Conservation (phyloP, 2,113 vertebrate species). For the Pogona vitticeps region DNA sequence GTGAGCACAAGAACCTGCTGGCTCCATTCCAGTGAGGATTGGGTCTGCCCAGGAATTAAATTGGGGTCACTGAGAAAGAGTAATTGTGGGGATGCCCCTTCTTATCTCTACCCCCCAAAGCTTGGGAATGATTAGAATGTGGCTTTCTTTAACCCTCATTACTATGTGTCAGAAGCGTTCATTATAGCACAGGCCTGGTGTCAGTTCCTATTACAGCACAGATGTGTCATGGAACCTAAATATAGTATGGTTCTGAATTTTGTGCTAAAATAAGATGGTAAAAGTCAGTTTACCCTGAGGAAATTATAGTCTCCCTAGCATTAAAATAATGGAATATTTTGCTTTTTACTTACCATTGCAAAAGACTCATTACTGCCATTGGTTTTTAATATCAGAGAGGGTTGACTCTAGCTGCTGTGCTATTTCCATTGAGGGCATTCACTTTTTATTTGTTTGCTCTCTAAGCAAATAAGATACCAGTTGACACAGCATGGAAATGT, state of each 20-base stretch:
- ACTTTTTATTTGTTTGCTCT: background rate
- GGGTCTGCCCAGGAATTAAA: conserved; percentile 2
- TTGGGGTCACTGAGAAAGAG: conserved; percentile 8
- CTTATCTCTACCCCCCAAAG: background rate
- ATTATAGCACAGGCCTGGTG: background rate
- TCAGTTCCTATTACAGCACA: accelerated
- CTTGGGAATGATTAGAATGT: background rate
- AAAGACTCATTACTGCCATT: background rate
- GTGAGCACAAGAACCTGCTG: background rate
- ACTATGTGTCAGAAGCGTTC: conserved; percentile 13
- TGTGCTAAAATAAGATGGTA: background rate
- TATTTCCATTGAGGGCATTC: accelerated
- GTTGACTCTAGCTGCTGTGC: background rate
- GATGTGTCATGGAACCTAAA: background rate
- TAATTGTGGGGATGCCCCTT: background rate
- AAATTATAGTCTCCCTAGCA: background rate
- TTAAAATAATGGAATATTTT: conserved; percentile 9
- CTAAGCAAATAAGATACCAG: background rate
- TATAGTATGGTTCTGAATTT: background rate
- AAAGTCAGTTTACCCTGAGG: background rate
- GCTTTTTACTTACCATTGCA: background rate
- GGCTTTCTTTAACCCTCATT: conserved; percentile 12
- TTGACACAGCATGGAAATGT: background rate
- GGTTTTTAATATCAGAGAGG: background rate
- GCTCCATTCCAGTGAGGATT: background rate